Evolutionary conservation across 2,888 invertebrate species (phyloP).

Genomic region (Stenolophus ochropezus): DNA sequence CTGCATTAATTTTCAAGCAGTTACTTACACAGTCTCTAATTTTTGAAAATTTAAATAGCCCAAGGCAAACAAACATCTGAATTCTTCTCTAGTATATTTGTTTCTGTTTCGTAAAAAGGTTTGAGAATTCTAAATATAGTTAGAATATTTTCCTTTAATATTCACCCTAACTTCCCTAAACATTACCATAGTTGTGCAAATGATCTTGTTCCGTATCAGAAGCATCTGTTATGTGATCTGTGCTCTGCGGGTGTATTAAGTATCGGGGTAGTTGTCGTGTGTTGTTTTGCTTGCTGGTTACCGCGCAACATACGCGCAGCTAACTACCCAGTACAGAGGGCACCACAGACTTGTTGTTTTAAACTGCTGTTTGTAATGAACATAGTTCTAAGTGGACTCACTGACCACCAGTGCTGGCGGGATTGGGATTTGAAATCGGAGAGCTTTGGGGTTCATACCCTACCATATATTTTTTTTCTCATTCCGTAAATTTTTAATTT

Average conservation of each 20-base stretch:
- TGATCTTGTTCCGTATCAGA: slow-evolving; percentile 1
- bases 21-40: too few relatives aligned
- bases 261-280: slow-evolving; percentile 4
- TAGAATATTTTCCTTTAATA: too few relatives aligned
- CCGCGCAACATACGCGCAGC: background rate
- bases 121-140: too few relatives aligned
- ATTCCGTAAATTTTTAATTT: too few relatives aligned
- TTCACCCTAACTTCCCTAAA: background rate
- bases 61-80: too few relatives aligned
- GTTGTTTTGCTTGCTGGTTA: slow-evolving; percentile 23
- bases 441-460: too few relatives aligned
- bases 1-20: too few relatives aligned
- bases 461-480: too few relatives aligned
- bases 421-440: background rate
- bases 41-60: too few relatives aligned
- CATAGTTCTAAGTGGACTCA: slow-evolving; percentile 43
- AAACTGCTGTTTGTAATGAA: slow-evolving; percentile 58
- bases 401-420: background rate
- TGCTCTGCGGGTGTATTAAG: background rate
- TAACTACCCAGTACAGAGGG: background rate
- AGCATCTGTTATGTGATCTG: slow-evolving; percentile 33
- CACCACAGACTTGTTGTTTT: slow-evolving; percentile 14
- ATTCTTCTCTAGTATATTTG: too few relatives aligned
- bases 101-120: too few relatives aligned
- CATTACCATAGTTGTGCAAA: background rate